Evolutionary conservation across 2,113 vertebrate genomes (phyloP).

Genomic region (Tiliqua scincoides): DNA sequence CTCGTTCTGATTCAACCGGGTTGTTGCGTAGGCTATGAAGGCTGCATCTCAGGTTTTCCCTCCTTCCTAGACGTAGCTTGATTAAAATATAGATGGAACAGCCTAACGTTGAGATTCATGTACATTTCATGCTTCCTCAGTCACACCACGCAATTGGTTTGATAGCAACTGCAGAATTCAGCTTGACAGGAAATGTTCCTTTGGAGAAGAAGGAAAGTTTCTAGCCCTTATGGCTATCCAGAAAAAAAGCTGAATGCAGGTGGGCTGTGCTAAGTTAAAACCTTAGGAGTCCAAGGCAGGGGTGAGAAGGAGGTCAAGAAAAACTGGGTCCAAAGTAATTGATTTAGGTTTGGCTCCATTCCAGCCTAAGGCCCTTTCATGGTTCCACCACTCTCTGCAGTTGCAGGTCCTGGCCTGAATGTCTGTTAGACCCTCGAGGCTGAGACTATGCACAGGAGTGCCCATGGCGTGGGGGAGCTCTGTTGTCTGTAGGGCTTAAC

Average conservation of each 20-base stretch:
- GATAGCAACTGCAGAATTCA: not conserved
- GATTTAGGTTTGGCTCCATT: not conserved
- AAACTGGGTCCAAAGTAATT: not conserved
- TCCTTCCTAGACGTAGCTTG: not conserved
- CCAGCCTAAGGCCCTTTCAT: not conserved
- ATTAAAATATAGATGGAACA: not conserved
- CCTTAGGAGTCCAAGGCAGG: not conserved
- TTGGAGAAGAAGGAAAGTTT: not conserved
- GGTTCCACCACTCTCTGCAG: not conserved
- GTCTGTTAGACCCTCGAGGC: not conserved
- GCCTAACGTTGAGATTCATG: accelerated
- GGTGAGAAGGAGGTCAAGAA: not conserved
- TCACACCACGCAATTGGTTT: not conserved
- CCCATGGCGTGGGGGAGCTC: not conserved
- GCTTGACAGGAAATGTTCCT: not conserved
- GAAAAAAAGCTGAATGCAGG: too few species aligned
- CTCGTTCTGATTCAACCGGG: not conserved
- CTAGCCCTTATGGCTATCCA: not conserved
- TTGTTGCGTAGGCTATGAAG: too few species aligned
- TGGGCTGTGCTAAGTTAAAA: not conserved
- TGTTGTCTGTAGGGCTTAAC: not conserved
- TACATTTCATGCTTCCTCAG: not conserved
- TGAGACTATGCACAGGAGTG: not conserved
- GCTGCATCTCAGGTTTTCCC: not conserved
- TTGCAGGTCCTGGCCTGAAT: not conserved